Base-by-base conservation (phyloP, 2,797 vertebrate genomes). In the Gambelia wislizenii region DNA sequence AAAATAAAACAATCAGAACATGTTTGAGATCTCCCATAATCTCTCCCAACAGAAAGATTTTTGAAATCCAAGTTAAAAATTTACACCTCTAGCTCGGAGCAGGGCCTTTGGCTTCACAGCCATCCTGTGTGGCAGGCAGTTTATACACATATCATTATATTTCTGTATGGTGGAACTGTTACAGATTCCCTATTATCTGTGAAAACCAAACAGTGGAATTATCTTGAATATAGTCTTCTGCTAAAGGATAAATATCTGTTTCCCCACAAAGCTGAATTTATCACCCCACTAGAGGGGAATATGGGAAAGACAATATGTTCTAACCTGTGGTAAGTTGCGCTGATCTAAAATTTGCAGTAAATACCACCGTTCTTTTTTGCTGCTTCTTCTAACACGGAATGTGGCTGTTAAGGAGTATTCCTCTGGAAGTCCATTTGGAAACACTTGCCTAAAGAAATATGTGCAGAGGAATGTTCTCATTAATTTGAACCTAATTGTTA, bases 351-450 rank as follows among this genome's bases (percentile, higher is more conserved):
- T 96, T 97, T 99, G 98, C 98, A 98, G 98, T 90, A 99, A 97
- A 96, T 98, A 98, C 99, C 99, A 99, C 83, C 98, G 98, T 39
- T 99, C 99, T 92, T 97, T 99, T 96, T 98, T 99, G 72, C 98
- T 98, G 64, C 95, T 99, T 96, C 98, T 97, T 90, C 99, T 97
- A 33, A 99, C 95, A 84, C 99, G 98, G 95, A 99, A 98, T 1
- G 92, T 96, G 89, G 98, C 95, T 56, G 97, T 96, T 49, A 99
- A 88, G 44, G 98, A 98, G 70, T 98, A 99, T 91, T 99, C 98
- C 78, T 97, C 97, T 92, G 99, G 98, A 92, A 99, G 95, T 4
- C 98, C 98, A 84, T 95, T 97, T 92, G 98, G 98, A 96, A 99
- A 99, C 70, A 99, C 88, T 84, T 96, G 93, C 94, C 99, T 99